A percentile compares a stretch with the other conserved stretches of the same genome.
These are phyloP conservation scores for Itoplectis maculator DNA, from an alignment of 2,888 invertebrate genomes.

Conservation along the genomic window DNA sequence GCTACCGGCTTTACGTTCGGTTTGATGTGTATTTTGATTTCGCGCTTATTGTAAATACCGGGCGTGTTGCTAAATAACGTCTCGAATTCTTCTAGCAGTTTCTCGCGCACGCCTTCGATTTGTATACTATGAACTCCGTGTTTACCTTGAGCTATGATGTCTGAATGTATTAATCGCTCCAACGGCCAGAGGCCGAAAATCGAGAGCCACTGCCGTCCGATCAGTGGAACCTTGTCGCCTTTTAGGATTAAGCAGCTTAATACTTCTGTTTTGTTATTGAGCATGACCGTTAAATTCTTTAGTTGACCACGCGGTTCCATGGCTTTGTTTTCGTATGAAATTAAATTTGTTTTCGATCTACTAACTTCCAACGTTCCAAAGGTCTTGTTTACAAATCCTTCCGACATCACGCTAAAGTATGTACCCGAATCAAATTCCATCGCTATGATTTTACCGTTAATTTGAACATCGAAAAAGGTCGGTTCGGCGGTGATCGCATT, in stretches of 20 bases:
- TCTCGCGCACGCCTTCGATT: conserved; percentile 29
- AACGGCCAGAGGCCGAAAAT: conserved; percentile 27
- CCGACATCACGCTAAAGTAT: conserved; percentile 54
- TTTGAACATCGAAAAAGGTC: conserved; percentile 43
- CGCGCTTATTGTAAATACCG: conserved; percentile 61
- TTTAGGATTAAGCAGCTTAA: not conserved
- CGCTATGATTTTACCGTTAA: not conserved
- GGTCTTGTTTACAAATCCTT: conserved; percentile 25
- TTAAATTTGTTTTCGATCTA: conserved; percentile 25
- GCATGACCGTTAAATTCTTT: conserved; percentile 9
- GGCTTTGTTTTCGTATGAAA: conserved; percentile 44
- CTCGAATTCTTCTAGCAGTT: conserved; percentile 36
- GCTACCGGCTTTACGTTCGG: conserved; percentile 63
- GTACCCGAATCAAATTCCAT: conserved; percentile 69
- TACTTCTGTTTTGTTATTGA: not conserved
- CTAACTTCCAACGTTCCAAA: conserved; percentile 17
- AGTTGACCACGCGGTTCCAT: conserved; percentile 43
- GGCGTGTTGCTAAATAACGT: conserved; percentile 53
- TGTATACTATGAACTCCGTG: conserved; percentile 27
- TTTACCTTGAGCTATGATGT: conserved; percentile 21
- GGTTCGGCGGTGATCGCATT: conserved; percentile 48
- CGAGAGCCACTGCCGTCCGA: conserved; percentile 27
- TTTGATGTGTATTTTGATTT: conserved; percentile 64
- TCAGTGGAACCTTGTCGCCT: conserved; percentile 4
- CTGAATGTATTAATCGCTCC: conserved; percentile 33